These are phyloP conservation scores for Euclidia mi DNA, from an alignment of 2,888 invertebrate genomes.

Conservation along the genomic window DNA sequence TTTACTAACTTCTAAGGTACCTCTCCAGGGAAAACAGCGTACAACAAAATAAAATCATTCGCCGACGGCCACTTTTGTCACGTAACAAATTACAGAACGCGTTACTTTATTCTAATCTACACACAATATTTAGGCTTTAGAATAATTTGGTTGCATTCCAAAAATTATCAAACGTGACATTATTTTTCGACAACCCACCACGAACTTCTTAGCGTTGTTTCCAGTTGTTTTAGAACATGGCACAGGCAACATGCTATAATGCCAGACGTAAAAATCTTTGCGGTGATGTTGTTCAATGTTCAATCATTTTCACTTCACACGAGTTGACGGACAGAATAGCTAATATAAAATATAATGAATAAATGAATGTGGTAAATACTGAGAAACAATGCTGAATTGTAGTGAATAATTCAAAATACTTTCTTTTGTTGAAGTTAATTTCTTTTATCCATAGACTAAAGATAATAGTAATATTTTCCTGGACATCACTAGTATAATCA, in stretches of 20 bases:
- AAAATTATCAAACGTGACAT: conserved; percentile 49
- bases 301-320: too few relatives aligned
- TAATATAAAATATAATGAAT: too few relatives aligned
- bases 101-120: conserved; percentile 11
- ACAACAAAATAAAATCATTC: conserved; percentile 10
- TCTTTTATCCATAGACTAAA: too few relatives aligned
- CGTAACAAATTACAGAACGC: neutral
- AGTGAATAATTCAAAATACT: too few relatives aligned
- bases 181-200: conserved; percentile 36
- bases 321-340: too few relatives aligned
- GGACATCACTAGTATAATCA: too few relatives aligned
- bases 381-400: too few relatives aligned
- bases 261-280: conserved; percentile 19
- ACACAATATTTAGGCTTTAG: conserved; percentile 4
- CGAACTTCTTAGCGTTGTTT: conserved; percentile 13
- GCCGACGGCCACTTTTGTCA: conserved; percentile 1
- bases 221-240: conserved; percentile 31
- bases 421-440: too few relatives aligned
- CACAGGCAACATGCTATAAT: conserved; percentile 17
- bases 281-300: conserved; percentile 1
- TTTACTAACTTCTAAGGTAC: conserved; percentile 22
- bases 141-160: conserved; percentile 3
- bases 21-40: conserved; percentile 20
- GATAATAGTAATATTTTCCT: too few relatives aligned
- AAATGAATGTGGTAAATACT: too few relatives aligned